Conservation (phyloP, 2,888 invertebrate species). For the Spisula solida region DNA sequence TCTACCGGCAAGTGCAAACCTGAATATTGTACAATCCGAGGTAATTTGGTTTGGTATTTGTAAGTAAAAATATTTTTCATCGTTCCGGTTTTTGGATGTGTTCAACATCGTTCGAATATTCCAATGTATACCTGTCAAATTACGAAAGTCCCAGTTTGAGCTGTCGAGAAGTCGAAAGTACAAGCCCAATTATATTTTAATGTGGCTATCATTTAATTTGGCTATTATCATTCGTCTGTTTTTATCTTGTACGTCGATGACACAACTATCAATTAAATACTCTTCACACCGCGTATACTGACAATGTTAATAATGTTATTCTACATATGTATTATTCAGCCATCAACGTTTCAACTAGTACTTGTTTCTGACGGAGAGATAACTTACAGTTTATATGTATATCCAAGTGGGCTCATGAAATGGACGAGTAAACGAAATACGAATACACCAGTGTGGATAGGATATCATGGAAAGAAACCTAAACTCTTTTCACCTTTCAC, state of each 20-base stretch:
- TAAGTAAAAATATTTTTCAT: not conserved
- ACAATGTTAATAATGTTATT: not conserved
- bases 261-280: too few species aligned
- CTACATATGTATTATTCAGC: not conserved
- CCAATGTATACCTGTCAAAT: not conserved
- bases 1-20: not conserved
- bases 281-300: too few species aligned
- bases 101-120: not conserved
- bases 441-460: slow-evolving; percentile 16
- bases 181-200: too few species aligned
- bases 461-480: not conserved
- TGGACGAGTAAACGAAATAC: not conserved
- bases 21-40: not conserved
- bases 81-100: not conserved
- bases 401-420: slow-evolving; percentile 26
- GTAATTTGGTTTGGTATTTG: not conserved
- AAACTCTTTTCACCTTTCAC: not conserved
- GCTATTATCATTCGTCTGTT: too few species aligned
- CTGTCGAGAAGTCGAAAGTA: too few species aligned
- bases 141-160: too few species aligned
- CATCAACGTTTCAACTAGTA: slow-evolving; percentile 38
- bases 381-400: slow-evolving; percentile 23
- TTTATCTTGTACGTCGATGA: too few species aligned
- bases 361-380: slow-evolving; percentile 26
- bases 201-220: too few species aligned